Base-by-base conservation (phyloP, 2,113 vertebrate species). In the Hipposideros armiger region DNA sequence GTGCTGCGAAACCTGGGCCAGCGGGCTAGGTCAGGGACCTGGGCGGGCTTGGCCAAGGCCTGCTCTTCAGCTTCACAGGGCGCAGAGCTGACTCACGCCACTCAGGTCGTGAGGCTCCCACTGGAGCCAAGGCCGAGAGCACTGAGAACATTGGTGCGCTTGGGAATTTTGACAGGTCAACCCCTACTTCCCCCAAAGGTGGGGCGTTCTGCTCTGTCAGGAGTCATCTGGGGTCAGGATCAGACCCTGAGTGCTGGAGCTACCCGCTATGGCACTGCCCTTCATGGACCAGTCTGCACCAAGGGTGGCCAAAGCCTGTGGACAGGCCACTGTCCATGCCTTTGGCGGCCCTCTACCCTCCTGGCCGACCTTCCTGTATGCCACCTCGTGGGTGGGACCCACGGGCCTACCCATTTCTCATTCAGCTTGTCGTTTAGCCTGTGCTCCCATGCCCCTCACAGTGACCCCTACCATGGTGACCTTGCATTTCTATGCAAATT, bases 1-100 rank as follows among this genome's bases (percentile, higher is more conserved):
- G 0, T 11, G 30, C 14, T 26, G 19, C 60, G 19, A 3, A n/a
- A 45, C 40, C 45, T 3, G 19, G 64, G n/a, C 81, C 2, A 1
- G 69, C 0, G 6, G 66, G 66, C 74, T 62, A 66, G 64, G 52
- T 45, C 66, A 5, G n/a, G 58, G 91, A 10, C 22, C 36, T 11
- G 36, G 72, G 70, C 45, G 42, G 58, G 26, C 7, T 28, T 66
- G 81, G 15, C 36, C 70, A 56, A 16, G 82, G 30, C 60, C 28
- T 42, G 9, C 19, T 11, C 62, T 8, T 56, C 40, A 30, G 19
- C 70, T 58, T 20, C 5, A 6, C 7, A 11, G 82, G 32, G 50
- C 9, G 28, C 17, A 6, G 36, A 20, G 47, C 69, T 42, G 54
- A 69, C n/a, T 42, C 14, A 5, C 17, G 19, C 81, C 69, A 84